Evolutionary conservation across 2,888 invertebrate species (phyloP).

Genomic region (Trisateles emortualis): DNA sequence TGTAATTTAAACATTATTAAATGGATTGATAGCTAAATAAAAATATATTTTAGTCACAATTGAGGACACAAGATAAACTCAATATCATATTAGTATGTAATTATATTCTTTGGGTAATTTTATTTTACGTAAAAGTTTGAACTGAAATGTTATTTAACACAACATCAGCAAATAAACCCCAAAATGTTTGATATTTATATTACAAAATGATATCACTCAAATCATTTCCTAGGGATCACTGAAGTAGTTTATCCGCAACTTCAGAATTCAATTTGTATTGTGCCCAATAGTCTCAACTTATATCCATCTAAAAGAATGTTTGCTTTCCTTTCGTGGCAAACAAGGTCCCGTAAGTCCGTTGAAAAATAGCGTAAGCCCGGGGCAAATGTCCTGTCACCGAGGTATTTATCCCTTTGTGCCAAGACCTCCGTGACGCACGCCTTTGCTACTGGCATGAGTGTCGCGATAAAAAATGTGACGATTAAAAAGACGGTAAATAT

Average conservation of each 20-base stretch:
- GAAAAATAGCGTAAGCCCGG: constrained; percentile 25
- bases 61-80: too few relatives aligned
- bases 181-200: constrained; percentile 1
- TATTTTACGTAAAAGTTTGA: too few relatives aligned
- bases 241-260: constrained; percentile 4
- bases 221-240: background rate
- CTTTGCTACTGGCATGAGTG: constrained; percentile 6
- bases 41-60: too few relatives aligned
- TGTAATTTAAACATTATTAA: too few relatives aligned
- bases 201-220: constrained; percentile 1
- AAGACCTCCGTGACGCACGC: constrained; percentile 15
- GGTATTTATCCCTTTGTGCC: constrained; percentile 23
- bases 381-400: constrained; percentile 19
- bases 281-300: constrained; percentile 11
- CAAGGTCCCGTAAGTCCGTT: constrained; percentile 9
- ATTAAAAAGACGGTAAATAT: background rate
- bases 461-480: background rate
- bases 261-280: constrained; percentile 12
- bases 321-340: constrained; percentile 18
- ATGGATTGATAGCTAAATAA: too few relatives aligned
- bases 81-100: too few relatives aligned
- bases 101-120: too few relatives aligned
- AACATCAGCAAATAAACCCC: background rate
- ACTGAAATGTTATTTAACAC: too few relatives aligned
- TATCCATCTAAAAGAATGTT: constrained; percentile 22